Percentiles rank a stretch among this genome's conserved stretches.
These are phyloP conservation scores for Hemitrygon akajei DNA, from an alignment of 2,797 vertebrate species.

Conservation along the genomic window DNA sequence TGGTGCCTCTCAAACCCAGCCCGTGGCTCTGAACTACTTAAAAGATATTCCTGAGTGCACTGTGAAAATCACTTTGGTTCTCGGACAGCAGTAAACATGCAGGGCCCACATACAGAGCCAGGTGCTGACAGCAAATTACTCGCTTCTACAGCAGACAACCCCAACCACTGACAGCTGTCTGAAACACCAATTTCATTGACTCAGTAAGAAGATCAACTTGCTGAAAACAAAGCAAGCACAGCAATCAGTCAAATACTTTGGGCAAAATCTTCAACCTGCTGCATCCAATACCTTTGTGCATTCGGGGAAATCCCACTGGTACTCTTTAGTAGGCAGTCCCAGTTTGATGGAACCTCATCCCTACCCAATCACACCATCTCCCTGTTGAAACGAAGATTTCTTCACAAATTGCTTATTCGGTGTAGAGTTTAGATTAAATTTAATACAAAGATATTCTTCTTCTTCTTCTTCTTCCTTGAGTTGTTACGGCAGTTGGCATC, in stretches of 20 bases:
- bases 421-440: neutral
- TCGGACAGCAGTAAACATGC: conserved; percentile 22
- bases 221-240: neutral
- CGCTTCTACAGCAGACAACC: neutral
- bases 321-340: neutral
- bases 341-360: neutral
- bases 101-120: conserved; percentile 26
- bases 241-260: neutral
- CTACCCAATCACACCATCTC: neutral
- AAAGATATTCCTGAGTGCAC: neutral
- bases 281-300: neutral
- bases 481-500: no score
- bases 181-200: neutral
- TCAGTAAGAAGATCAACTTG: neutral
- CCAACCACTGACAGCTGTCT: conserved; percentile 9
- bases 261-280: neutral
- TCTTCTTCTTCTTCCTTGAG: no score
- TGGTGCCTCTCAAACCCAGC: neutral
- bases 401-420: neutral
- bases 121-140: conserved; percentile 29
- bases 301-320: neutral
- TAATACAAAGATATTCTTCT: neutral
- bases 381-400: neutral
- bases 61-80: neutral
- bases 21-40: neutral